A percentile compares a stretch with the other conserved stretches of the same genome.
Evolutionary conservation across 2,888 invertebrate genomes (phyloP).

Genomic region (Noctua janthe): DNA sequence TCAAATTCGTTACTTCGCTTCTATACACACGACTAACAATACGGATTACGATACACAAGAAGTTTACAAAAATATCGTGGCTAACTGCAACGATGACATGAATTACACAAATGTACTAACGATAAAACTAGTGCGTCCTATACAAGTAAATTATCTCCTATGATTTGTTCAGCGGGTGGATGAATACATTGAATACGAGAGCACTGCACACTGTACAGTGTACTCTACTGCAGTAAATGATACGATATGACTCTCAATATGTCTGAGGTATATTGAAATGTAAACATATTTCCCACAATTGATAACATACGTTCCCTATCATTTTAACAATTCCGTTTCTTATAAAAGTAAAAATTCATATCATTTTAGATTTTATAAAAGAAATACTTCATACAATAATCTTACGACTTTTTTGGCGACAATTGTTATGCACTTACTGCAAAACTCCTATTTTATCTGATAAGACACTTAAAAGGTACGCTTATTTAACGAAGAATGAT

Average conservation of each 20-base stretch:
- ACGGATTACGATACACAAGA: conserved; percentile 46
- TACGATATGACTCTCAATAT: conserved; percentile 84
- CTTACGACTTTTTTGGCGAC: conserved; percentile 35
- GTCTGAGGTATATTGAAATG: conserved; percentile 74
- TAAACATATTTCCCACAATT: conserved; percentile 31
- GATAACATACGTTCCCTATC: conserved; percentile 2
- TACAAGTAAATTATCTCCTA: conserved; percentile 40
- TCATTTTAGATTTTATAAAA: conserved; percentile 29
- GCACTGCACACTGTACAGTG: conserved; percentile 3
- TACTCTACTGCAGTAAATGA: conserved; percentile 53
- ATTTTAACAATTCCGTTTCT: conserved; percentile 20
- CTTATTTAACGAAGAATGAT: conserved; percentile 33
- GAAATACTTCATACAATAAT: conserved; percentile 30
- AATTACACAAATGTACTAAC: conserved; percentile 42
- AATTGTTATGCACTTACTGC: conserved; percentile 33
- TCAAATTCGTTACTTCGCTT: conserved; percentile 52
- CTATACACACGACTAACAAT: conserved; percentile 37
- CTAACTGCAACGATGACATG: conserved; percentile 50
- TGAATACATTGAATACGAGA: conserved; percentile 4
- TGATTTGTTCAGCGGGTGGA: conserved; percentile 55
- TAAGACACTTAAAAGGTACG: conserved; percentile 24
- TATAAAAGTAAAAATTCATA: conserved; percentile 61
- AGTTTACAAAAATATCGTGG: conserved; percentile 60
- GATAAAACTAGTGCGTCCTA: conserved; percentile 52
- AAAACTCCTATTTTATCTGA: conserved; percentile 28